phyloP scores from a whole-genome alignment of 1,140 invertebrate genomes.

The Glossosoma conforme region DNA sequence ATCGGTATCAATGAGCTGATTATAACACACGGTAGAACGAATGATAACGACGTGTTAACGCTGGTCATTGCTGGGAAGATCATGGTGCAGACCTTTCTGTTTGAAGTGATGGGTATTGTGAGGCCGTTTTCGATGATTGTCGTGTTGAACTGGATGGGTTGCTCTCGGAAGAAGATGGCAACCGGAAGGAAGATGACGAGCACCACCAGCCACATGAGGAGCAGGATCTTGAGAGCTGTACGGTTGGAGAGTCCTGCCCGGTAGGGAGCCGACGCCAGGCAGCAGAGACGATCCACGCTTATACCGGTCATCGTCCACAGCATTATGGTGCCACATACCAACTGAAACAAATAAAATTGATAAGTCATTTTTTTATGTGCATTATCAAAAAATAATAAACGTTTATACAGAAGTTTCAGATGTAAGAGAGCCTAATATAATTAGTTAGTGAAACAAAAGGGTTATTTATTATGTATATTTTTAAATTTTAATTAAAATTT shows the following conservation, averaged over 20 bases:
- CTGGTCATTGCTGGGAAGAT: constrained; percentile 50
- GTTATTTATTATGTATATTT: no score
- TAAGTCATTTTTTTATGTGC: no score
- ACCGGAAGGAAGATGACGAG: constrained; percentile 50
- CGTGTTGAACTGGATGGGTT: constrained; percentile 28
- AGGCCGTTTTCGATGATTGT: constrained; percentile 5
- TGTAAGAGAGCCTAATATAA: no score
- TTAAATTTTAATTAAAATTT: no score
- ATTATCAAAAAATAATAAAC: no score
- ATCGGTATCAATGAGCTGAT: constrained; percentile 53
- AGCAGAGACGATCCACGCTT: constrained; percentile 55
- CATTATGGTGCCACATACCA: constrained; percentile 56
- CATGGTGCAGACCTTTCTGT: constrained; percentile 50
- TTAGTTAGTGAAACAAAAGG: no score
- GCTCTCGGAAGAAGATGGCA: constrained; percentile 50
- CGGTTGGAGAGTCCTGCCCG: constrained; percentile 49
- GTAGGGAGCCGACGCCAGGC: constrained; percentile 54
- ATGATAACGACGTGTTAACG: constrained; percentile 50
- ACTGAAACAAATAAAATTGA: constrained; percentile 42
- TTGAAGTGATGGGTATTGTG: neutral
- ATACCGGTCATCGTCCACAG: constrained; percentile 58
- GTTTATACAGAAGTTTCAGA: no score
- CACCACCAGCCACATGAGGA: constrained; percentile 49
- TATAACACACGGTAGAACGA: constrained; percentile 50
- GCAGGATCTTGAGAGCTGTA: constrained; percentile 42